A percentile compares a stretch with the other conserved stretches of the same genome.
Conservation (phyloP, 2,888 invertebrate genomes). For the Drosophila anomalata region DNA sequence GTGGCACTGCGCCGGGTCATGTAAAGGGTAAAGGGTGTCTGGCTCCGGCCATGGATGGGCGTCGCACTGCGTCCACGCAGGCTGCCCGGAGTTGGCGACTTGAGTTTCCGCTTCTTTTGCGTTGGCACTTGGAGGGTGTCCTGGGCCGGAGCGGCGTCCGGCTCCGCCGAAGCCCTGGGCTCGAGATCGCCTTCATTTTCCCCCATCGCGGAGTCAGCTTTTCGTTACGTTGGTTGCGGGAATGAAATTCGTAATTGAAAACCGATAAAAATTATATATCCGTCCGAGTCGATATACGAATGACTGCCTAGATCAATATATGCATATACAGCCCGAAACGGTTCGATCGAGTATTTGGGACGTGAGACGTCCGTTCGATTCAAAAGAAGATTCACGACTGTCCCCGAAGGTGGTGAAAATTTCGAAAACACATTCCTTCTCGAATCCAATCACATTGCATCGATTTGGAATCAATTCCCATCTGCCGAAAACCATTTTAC, state of each 20-base stretch:
- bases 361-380: conserved; percentile 83
- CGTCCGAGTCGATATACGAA: conserved; percentile 68
- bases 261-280: conserved; percentile 70
- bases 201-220: conserved; percentile 72
- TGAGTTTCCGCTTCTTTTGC: conserved; percentile 82
- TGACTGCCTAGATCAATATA: conserved; percentile 45
- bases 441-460: conserved; percentile 31
- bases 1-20: conserved; percentile 83
- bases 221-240: conserved; percentile 33
- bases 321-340: conserved; percentile 64
- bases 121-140: conserved; percentile 82
- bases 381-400: conserved; percentile 84
- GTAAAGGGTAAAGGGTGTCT: conserved; percentile 82
- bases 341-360: conserved; percentile 74
- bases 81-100: conserved; percentile 83
- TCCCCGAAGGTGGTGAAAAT: conserved; percentile 65
- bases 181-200: conserved; percentile 83
- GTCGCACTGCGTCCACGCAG: conserved; percentile 83
- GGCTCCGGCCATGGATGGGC: conserved; percentile 83
- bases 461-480: conserved; percentile 40
- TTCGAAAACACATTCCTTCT: conserved; percentile 65
- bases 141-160: conserved; percentile 79
- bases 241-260: conserved; percentile 63
- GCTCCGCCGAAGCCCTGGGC: conserved; percentile 79
- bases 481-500: conserved; percentile 55